Percentiles rank a stretch among this genome's conserved stretches.
These are phyloP conservation scores for Bruchidius siliquastri DNA, from an alignment of 2,888 invertebrate species.

Conservation along the genomic window DNA sequence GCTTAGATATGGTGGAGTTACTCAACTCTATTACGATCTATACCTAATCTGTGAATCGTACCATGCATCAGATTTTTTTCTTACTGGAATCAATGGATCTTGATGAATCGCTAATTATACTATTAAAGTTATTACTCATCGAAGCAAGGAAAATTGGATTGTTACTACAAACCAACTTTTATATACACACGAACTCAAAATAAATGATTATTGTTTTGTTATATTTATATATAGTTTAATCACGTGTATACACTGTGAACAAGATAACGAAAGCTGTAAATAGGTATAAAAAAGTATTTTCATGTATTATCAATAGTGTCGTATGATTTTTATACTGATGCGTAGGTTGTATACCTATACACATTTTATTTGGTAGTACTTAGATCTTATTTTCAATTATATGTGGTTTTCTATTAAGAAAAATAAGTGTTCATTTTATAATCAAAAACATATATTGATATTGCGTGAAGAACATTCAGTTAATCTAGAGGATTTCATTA, in stretches of 20 bases:
- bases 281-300: background rate
- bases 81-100: background rate
- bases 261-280: background rate
- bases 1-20: no score
- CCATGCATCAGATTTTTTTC: no score
- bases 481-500: no score
- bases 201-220: background rate
- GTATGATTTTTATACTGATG: background rate
- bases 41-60: no score
- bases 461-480: no score
- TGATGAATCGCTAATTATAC: background rate
- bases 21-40: no score
- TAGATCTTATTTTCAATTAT: background rate
- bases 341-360: background rate
- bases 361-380: background rate
- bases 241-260: background rate
- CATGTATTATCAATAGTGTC: background rate
- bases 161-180: no score
- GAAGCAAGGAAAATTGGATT: background rate
- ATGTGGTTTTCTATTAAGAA: no score
- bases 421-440: no score
- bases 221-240: background rate
- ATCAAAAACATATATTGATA: no score
- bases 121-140: background rate
- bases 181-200: background rate